Conservation (phyloP, 2,888 invertebrate species). For the Lasius fuliginosus region DNA sequence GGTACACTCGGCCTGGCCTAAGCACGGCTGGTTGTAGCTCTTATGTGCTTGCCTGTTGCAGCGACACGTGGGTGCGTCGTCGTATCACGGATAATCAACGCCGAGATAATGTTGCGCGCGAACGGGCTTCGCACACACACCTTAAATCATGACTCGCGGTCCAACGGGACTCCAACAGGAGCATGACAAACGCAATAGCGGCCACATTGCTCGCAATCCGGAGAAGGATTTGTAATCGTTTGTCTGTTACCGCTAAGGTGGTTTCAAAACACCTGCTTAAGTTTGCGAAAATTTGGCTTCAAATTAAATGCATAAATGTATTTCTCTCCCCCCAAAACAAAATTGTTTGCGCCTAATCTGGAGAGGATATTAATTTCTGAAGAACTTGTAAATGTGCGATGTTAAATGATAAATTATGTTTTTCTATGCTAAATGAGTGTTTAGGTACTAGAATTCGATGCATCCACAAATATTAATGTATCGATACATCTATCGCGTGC, state of each 20-base stretch:
- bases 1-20: conserved; percentile 30
- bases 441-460: background rate
- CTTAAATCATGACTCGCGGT: conserved; percentile 52
- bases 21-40: conserved; percentile 44
- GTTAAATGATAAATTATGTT: background rate
- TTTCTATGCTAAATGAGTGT: background rate
- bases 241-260: no score
- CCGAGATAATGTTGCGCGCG: conserved; percentile 46
- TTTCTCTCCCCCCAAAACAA: background rate
- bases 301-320: background rate
- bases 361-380: background rate
- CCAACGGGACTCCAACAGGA: background rate
- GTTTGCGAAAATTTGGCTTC: background rate
- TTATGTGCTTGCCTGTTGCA: background rate
- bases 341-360: background rate
- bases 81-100: conserved; percentile 59
- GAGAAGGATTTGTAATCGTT: background rate
- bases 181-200: background rate
- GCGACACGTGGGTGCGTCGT: conserved; percentile 68
- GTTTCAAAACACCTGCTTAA: background rate
- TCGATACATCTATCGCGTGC: background rate
- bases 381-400: background rate
- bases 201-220: background rate
- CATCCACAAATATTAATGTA: background rate
- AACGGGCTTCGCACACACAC: conserved; percentile 72